Conservation (phyloP, 2,888 invertebrate genomes). For the Scelioninae gen. 2 region DNA sequence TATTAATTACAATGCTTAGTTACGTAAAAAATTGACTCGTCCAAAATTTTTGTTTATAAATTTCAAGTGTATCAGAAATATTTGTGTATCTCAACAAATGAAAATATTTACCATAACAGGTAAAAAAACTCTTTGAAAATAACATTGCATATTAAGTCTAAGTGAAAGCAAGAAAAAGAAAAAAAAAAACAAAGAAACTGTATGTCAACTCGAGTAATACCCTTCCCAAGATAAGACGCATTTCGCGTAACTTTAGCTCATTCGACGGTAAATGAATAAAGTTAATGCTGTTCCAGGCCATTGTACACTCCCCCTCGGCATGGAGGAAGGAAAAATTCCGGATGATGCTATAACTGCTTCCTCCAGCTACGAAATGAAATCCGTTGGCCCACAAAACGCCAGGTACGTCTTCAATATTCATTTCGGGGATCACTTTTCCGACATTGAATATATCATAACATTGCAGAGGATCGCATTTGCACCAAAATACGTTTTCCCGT, state of each 20-base stretch:
- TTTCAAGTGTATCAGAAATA: too few species aligned
- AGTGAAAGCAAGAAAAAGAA: too few species aligned
- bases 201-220: constrained; percentile 39
- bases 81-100: too few species aligned
- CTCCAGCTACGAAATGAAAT: constrained; percentile 89
- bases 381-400: constrained; percentile 91
- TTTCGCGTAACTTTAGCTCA: constrained; percentile 54
- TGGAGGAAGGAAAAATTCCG: constrained; percentile 90
- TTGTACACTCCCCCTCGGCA: constrained; percentile 87
- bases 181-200: constrained; percentile 14
- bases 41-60: too few species aligned
- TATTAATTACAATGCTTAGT: too few species aligned
- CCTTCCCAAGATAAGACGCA: constrained; percentile 27
- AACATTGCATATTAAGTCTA: constrained; percentile 43
- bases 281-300: constrained; percentile 76
- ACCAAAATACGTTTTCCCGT: constrained; percentile 12
- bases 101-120: neutral
- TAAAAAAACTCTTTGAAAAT: neutral
- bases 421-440: constrained; percentile 32
- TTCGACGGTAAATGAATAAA: constrained; percentile 64
- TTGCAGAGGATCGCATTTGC: constrained; percentile 18
- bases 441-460: constrained; percentile 35
- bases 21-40: too few species aligned
- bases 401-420: constrained; percentile 78
- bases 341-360: constrained; percentile 91